Evolutionary conservation across 2,797 vertebrate species (phyloP).

Genomic region (Nyctalus aviator): DNA sequence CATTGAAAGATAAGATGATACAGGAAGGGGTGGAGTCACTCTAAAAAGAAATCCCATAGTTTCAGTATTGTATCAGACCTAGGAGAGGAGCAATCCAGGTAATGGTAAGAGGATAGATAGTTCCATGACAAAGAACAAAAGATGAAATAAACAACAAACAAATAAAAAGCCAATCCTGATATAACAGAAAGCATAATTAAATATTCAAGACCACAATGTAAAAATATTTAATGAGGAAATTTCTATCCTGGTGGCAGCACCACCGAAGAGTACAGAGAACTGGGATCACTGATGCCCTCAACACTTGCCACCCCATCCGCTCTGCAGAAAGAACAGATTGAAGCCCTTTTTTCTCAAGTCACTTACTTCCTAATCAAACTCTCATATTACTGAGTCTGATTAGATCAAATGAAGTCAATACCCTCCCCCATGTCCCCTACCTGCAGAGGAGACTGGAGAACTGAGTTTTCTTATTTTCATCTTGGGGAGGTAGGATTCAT

Average conservation of each 20-base stretch:
- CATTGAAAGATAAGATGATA: not conserved
- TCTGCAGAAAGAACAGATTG: not conserved
- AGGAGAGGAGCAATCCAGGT: not conserved
- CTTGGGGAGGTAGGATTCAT: not conserved
- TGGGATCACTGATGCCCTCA: not conserved
- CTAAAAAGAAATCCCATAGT: not conserved
- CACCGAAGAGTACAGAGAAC: not conserved
- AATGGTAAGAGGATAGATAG: not conserved
- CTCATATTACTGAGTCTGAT: not conserved
- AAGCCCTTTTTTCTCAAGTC: not conserved
- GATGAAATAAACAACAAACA: not conserved
- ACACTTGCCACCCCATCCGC: not conserved
- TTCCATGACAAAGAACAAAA: not conserved
- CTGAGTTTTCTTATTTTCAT: not conserved
- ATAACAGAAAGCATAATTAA: not conserved
- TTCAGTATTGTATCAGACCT: not conserved
- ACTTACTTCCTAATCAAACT: not conserved
- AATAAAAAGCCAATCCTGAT: not conserved
- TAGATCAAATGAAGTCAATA: not conserved
- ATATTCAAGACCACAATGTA: not conserved
- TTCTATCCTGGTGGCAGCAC: not conserved
- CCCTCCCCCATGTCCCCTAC: rapidly evolving
- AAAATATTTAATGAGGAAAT: not conserved
- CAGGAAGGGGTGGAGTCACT: not conserved
- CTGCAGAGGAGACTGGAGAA: not conserved